Percentiles rank a stretch among this genome's conserved stretches.
These are phyloP conservation scores for Morelia viridis DNA, from an alignment of 2,797 vertebrate genomes.

Conservation along the genomic window DNA sequence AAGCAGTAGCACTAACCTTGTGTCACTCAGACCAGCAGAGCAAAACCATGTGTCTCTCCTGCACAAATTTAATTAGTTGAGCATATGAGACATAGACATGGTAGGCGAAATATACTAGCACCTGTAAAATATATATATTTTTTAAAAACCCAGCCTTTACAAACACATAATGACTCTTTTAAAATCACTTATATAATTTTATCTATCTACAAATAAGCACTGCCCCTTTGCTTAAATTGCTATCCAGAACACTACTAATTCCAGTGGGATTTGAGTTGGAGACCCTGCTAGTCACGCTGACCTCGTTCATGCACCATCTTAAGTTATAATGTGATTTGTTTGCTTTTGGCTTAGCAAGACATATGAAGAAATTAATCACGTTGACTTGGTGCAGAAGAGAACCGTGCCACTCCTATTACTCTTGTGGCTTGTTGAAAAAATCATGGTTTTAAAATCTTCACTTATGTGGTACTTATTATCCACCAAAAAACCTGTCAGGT, in stretches of 20 bases:
- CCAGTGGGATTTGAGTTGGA: neutral
- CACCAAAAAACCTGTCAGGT: neutral
- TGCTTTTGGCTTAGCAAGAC: neutral
- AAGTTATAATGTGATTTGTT: neutral
- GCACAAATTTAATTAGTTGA: slow-evolving; percentile 14
- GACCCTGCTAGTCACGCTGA: neutral
- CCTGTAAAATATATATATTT: neutral
- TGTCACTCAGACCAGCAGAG: neutral
- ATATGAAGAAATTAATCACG: neutral
- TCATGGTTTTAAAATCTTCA: neutral
- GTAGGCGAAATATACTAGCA: neutral
- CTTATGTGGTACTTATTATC: neutral
- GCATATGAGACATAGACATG: neutral
- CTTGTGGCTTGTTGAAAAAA: neutral
- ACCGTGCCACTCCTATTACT: neutral
- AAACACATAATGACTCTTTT: neutral
- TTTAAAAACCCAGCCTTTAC: accelerated
- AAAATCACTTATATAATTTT: neutral
- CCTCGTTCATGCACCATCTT: neutral
- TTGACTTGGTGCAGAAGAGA: neutral
- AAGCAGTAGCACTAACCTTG: slow-evolving; percentile 25
- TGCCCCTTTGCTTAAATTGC: neutral
- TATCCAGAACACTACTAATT: neutral
- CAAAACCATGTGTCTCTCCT: neutral
- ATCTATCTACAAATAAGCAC: neutral